These are phyloP conservation scores for Agrochola lota DNA, from an alignment of 2,888 invertebrate species.

Conservation along the genomic window DNA sequence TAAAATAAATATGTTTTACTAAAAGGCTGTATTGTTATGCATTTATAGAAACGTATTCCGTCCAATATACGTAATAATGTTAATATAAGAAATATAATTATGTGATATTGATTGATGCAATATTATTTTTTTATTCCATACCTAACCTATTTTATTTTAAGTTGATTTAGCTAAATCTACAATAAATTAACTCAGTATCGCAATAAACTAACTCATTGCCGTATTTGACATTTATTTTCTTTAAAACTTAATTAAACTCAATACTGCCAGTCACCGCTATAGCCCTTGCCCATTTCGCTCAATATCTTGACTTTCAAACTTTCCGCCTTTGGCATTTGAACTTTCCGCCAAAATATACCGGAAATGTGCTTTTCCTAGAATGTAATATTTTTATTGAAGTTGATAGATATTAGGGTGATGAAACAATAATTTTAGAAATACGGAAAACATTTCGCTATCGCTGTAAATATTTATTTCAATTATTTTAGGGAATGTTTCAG, in stretches of 20 bases:
- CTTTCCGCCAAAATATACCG: slow-evolving; percentile 44
- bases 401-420: neutral
- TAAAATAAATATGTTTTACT: neutral
- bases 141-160: slow-evolving; percentile 12
- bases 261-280: neutral
- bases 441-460: too few relatives aligned
- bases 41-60: slow-evolving; percentile 41
- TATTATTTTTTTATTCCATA: neutral
- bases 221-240: neutral
- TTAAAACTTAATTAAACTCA: neutral
- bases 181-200: too few relatives aligned
- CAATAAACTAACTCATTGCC: neutral
- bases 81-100: slow-evolving; percentile 5
- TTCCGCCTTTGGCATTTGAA: slow-evolving; percentile 29
- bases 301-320: neutral
- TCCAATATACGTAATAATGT: slow-evolving; percentile 35
- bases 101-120: slow-evolving; percentile 2
- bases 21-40: slow-evolving; percentile 2
- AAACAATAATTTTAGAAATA: neutral
- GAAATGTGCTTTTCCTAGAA: slow-evolving; percentile 17
- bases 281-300: too few relatives aligned
- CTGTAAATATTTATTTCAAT: neutral
- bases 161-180: neutral
- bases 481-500: neutral
- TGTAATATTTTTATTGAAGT: neutral